Base-by-base conservation (phyloP, 1,140 invertebrate genomes). In the Tetraneura akinire region DNA sequence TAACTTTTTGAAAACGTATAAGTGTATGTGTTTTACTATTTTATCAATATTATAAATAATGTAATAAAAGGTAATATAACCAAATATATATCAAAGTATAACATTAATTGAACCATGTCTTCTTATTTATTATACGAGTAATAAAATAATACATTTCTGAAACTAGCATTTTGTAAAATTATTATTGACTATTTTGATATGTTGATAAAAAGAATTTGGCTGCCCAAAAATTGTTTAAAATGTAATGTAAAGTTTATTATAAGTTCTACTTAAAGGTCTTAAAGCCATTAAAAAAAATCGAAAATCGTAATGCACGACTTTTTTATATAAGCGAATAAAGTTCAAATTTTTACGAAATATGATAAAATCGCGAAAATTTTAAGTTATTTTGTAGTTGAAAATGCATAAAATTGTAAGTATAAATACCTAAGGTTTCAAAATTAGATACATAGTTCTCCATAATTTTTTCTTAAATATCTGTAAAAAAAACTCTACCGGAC, bases 1-100 rank as follows among this genome's bases (percentile, higher is more conserved):
- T 55, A 55, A 55, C 53, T 55, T 55, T 23, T 53, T 55, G 21
- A 21, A 55, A 55, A 23, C 53, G 53, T 55, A 55, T 55, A 55
- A 55, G 53, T 23, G 53, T 55, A 55, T 55, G 53, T 55, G 23
- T 55, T 55, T 55, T 10, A 55, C 53, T 55, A 55, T 55, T 55
- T 55, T n/a, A 55, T 55, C n/a, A 55, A 55, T 55, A 55, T 55
- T 55, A 55, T 55, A 55, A n/a, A 55, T 55, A 55, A 55, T 55
- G 53, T 55, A 55, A 55, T 55, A 55, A 55, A n/a, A 55, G 21
- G 53, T 55, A 55, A 55, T 55, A 55, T 55, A 53, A 53, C 49
- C 18, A 53, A 53, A 53, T 53, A 53, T 53, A 53, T n/a, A 53
- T 53, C 49, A n/a, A 53, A 53, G 49, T 53, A 53, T 53, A 53